Evolutionary conservation across 2,888 invertebrate genomes (phyloP).

Genomic region (Lobophora halterata): DNA sequence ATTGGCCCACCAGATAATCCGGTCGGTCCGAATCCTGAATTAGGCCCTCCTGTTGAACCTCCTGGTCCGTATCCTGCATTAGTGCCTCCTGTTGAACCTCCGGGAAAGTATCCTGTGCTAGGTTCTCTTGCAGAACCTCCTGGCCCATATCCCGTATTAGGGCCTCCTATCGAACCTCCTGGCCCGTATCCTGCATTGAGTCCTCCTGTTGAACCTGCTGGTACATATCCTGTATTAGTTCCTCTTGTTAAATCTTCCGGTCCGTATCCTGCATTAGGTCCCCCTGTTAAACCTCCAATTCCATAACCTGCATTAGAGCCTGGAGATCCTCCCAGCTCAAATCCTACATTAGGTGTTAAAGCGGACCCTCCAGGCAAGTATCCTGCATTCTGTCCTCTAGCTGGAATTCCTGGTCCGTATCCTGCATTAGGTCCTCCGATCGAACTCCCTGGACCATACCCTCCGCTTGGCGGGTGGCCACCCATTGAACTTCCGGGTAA

Average conservation of each 20-base stretch:
- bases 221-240: not conserved
- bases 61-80: constrained; percentile 7
- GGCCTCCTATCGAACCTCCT: not conserved
- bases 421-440: constrained; percentile 3
- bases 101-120: constrained; percentile 2
- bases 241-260: constrained; percentile 1
- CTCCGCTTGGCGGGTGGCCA: not conserved
- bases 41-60: constrained; percentile 5
- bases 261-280: constrained; percentile 3
- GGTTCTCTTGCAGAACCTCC: constrained; percentile 4
- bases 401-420: not conserved
- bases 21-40: constrained; percentile 4
- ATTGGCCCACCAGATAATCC: constrained; percentile 2
- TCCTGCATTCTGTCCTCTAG: constrained; percentile 1
- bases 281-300: not conserved
- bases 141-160: constrained; percentile 15
- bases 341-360: not conserved
- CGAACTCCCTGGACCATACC: not conserved
- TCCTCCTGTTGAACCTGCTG: constrained; percentile 3
- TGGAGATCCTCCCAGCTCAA: constrained; percentile 4
- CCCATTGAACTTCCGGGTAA: not conserved
- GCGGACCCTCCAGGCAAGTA: not conserved
- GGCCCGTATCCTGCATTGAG: constrained; percentile 4
- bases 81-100: constrained; percentile 1
- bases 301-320: constrained; percentile 9